These are phyloP conservation scores for Gymnoscelis rufifasciata DNA, from an alignment of 2,888 invertebrate species.

Conservation along the genomic window DNA sequence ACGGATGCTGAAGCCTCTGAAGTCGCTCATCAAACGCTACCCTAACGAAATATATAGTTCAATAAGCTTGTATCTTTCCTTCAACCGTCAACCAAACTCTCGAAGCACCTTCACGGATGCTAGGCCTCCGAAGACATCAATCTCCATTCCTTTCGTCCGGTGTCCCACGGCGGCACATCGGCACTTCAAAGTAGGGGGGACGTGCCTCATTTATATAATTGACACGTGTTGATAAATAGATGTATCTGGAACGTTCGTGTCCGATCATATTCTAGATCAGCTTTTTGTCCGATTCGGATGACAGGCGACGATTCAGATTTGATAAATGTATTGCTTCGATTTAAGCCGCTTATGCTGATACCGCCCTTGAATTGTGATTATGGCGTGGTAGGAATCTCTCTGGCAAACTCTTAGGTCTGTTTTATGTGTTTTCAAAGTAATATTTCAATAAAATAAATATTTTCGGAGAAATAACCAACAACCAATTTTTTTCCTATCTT, in stretches of 20 bases:
- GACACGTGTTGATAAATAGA: constrained; percentile 57
- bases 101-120: background rate
- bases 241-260: constrained; percentile 42
- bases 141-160: constrained; percentile 10
- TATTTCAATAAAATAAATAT: too few relatives aligned
- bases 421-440: too few relatives aligned
- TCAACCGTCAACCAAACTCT: background rate
- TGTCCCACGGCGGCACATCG: constrained; percentile 50
- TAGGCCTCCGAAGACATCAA: constrained; percentile 1
- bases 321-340: constrained; percentile 23
- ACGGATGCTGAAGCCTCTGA: too few relatives aligned
- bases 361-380: constrained; percentile 2
- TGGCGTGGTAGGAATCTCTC: too few relatives aligned
- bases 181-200: constrained; percentile 50
- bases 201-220: constrained; percentile 59
- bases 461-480: too few relatives aligned
- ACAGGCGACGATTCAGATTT: constrained; percentile 31
- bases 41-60: too few relatives aligned
- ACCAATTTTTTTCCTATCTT: too few relatives aligned
- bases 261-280: constrained; percentile 28
- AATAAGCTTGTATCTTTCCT: too few relatives aligned
- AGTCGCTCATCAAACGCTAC: too few relatives aligned
- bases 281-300: constrained; percentile 29
- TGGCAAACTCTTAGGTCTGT: too few relatives aligned
- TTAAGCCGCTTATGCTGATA: constrained; percentile 5